Evolutionary conservation across 2,888 invertebrate genomes (phyloP), one percentile per base, ranked within the genome.

Genomic region (Junonia oenone): DNA sequence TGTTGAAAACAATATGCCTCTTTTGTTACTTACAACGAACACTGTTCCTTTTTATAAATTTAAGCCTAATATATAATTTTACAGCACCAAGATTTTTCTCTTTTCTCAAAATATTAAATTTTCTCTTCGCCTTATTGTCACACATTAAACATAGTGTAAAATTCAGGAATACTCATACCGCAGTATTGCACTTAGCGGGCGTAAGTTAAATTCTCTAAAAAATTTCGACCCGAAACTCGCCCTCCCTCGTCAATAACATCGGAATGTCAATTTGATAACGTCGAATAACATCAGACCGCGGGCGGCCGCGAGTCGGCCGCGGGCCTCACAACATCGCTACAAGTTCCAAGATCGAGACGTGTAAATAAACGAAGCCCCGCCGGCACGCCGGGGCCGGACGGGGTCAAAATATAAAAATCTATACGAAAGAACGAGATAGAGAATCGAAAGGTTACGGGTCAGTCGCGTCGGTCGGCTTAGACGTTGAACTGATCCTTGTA

Each of bases 41-140:
- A 87, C 79, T 73, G 76, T 83, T 84, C 78, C 78, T 82, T 80
- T 81, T 75, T 81, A 83, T 85, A 79, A 82, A 85, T 88, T 90
- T 89, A 90, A 89, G 88, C 89, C 89, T 89, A 90, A 89, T 90
- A 89, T 89, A 90, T 89, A 82, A 89, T 86, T 90, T 90, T 88
- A 87, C 90, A 90, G 90, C 90, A 90, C 90, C 90, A 90, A 90
- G 87, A 85, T 88, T 87, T 89, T 84, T 83, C 78, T 85, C 84
- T 83, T 87, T 87, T 85, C 83, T 85, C 86, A 88, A 89, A 88
- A 88, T 87, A 86, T 80, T 79, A 73, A 65, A 69, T 78, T 85
- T 81, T 87, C 81, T 87, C 81, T 86, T 87, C 83, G 84, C 88
- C 83, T 90, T 90, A 89, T 90, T 89, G 90, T 90, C 90, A 82